These are phyloP conservation scores for Mormyrus lacerda DNA, from an alignment of 2,113 vertebrate genomes.

Conservation along the genomic window DNA sequence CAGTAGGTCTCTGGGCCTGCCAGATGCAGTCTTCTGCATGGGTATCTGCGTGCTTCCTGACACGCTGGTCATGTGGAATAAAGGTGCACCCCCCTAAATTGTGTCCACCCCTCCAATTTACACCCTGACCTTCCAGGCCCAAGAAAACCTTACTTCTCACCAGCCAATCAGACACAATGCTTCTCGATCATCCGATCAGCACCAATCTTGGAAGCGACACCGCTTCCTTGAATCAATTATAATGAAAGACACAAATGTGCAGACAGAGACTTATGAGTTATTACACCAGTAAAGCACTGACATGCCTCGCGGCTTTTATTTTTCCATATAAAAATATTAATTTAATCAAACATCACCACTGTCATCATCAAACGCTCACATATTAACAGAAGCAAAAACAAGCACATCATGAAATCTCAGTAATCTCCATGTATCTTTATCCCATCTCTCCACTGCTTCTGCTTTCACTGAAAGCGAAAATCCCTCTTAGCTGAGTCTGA, in stretches of 20 bases:
- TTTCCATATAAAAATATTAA: conserved; percentile 46
- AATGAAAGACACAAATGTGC: neutral
- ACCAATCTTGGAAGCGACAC: neutral
- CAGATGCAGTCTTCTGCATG: neutral
- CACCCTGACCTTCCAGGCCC: neutral
- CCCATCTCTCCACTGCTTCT: conserved; percentile 19
- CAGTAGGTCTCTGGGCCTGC: neutral
- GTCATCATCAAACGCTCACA: conserved; percentile 33
- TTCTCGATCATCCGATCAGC: neutral
- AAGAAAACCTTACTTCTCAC: neutral
- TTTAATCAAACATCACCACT: conserved; percentile 22
- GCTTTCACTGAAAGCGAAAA: conserved; percentile 88
- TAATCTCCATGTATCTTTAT: neutral
- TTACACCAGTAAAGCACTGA: conserved; percentile 3
- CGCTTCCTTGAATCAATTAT: neutral
- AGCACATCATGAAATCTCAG: conserved; percentile 9
- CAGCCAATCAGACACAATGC: neutral
- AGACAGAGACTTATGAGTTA: neutral
- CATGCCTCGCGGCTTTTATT: conserved; percentile 33
- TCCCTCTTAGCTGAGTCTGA: conserved; percentile 46
- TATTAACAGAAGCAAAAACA: conserved; percentile 27
- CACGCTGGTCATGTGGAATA: neutral
- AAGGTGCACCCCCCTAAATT: neutral
- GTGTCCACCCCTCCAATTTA: neutral
- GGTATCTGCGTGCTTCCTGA: neutral